Evolutionary conservation across 2,113 vertebrate species (phyloP).

Genomic region (Sisor rabdophorus): DNA sequence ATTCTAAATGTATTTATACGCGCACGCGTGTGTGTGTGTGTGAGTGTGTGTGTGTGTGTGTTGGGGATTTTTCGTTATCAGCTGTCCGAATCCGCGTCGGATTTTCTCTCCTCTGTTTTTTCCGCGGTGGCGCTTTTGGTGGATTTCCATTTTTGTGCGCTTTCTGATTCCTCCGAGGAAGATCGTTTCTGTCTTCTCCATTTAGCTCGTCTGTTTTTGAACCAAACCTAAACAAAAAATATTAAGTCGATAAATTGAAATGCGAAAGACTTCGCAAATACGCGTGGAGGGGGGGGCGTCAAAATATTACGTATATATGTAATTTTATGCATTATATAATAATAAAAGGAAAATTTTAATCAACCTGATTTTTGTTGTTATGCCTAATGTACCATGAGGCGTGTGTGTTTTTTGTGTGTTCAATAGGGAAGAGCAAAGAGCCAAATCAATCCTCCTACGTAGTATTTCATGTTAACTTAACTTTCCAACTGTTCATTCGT

Average conservation of each 20-base stretch:
- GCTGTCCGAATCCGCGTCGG: slow-evolving; percentile 93
- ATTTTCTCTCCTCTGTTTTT: slow-evolving; percentile 84
- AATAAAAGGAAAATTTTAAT: no score
- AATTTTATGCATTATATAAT: no score
- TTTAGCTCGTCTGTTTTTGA: slow-evolving; percentile 97
- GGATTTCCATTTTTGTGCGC: slow-evolving; percentile 88
- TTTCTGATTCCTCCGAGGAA: slow-evolving; percentile 94
- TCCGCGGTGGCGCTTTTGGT: slow-evolving; percentile 75
- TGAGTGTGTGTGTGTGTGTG: not conserved
- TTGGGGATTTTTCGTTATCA: slow-evolving; percentile 65
- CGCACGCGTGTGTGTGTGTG: not conserved
- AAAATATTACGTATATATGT: no score
- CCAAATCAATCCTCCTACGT: no score
- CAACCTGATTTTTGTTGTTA: no score
- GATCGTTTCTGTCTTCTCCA: slow-evolving; percentile 96
- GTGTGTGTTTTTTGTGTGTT: no score
- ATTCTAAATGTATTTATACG: not conserved
- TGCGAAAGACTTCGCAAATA: no score
- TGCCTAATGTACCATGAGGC: no score
- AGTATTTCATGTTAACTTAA: no score
- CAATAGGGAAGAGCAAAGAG: no score
- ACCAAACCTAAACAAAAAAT: slow-evolving; percentile 83
- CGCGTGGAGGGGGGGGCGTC: no score
- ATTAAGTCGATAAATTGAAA: not conserved
- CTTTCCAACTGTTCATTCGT: no score